A percentile compares a stretch with the other conserved stretches of the same genome.
Conservation (phyloP, 2,797 vertebrate species). For the Enteromius mattozi region DNA sequence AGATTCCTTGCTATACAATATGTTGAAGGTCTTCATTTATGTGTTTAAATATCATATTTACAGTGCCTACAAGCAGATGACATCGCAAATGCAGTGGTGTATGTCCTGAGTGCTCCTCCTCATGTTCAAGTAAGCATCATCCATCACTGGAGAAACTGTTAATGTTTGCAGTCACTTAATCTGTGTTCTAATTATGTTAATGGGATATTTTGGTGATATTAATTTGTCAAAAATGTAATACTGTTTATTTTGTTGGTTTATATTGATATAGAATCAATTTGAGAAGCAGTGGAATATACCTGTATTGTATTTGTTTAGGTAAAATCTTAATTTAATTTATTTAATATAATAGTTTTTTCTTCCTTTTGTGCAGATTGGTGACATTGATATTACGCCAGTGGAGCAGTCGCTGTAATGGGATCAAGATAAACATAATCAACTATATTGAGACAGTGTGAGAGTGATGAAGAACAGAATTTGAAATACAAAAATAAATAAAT, state of each 20-base stretch:
- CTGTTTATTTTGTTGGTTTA: background rate
- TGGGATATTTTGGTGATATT: background rate
- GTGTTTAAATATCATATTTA: background rate
- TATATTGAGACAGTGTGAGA: background rate
- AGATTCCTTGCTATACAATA: background rate
- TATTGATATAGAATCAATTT: background rate
- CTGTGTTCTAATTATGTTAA: background rate
- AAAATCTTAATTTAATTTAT: background rate
- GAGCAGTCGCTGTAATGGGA: slow-evolving; percentile 79
- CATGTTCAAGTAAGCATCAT: slow-evolving; percentile 83
- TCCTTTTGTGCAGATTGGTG: slow-evolving; percentile 79
- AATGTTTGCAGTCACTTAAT: background rate
- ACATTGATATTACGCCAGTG: slow-evolving; percentile 84
- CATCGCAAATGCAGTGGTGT: slow-evolving; percentile 82
- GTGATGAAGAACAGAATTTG: background rate
- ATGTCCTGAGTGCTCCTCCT: slow-evolving; percentile 83
- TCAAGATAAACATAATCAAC: background rate
- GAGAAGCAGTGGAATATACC: background rate
- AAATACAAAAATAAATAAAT: background rate
- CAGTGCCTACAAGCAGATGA: slow-evolving; percentile 86
- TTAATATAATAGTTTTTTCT: background rate
- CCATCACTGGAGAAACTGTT: background rate
- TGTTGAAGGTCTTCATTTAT: background rate
- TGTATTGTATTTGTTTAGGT: background rate
- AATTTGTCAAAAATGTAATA: background rate